Evolutionary conservation across 2,113 vertebrate species (phyloP).

Genomic region (Hymenochirus boettgeri): DNA sequence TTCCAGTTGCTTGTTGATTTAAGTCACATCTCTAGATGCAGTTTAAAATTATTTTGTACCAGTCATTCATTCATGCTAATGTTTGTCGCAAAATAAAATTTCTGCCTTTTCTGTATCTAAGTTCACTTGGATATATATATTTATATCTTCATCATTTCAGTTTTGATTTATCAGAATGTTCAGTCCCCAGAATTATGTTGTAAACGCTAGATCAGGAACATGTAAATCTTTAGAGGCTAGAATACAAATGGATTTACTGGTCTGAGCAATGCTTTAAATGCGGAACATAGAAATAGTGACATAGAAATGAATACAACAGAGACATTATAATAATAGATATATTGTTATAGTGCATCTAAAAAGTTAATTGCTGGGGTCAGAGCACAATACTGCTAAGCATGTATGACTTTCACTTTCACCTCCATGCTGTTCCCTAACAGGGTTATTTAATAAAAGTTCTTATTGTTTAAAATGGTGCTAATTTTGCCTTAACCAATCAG

Average conservation of each 20-base stretch:
- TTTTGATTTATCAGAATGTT: slow-evolving; percentile 29
- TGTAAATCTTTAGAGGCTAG: slow-evolving; percentile 18
- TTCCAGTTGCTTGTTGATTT: slow-evolving; percentile 16
- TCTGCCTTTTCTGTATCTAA: slow-evolving; percentile 24
- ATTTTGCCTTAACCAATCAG: too few relatives aligned
- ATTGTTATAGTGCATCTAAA: too few relatives aligned
- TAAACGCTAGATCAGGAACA: slow-evolving; percentile 22
- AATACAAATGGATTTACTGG: slow-evolving; percentile 15
- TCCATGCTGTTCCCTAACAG: too few relatives aligned
- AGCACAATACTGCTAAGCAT: too few relatives aligned
- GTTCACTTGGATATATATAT: slow-evolving; percentile 35
- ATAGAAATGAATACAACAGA: too few relatives aligned
- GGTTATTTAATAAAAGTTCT: too few relatives aligned
- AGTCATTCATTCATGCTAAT: slow-evolving; percentile 40
- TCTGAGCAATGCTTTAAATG: slow-evolving; percentile 6
- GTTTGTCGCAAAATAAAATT: slow-evolving; percentile 30
- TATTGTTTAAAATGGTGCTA: too few relatives aligned
- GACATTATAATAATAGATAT: too few relatives aligned
- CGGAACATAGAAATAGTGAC: not conserved
- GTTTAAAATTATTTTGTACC: slow-evolving; percentile 25
- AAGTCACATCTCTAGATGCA: slow-evolving; percentile 13
- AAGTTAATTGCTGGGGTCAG: too few relatives aligned
- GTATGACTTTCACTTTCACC: too few relatives aligned
- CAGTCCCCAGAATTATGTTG: slow-evolving; percentile 23
- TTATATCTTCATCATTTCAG: slow-evolving; percentile 36